Base-by-base conservation (phyloP, 2,888 invertebrate species). In the Pachliopta kotzebuea region DNA sequence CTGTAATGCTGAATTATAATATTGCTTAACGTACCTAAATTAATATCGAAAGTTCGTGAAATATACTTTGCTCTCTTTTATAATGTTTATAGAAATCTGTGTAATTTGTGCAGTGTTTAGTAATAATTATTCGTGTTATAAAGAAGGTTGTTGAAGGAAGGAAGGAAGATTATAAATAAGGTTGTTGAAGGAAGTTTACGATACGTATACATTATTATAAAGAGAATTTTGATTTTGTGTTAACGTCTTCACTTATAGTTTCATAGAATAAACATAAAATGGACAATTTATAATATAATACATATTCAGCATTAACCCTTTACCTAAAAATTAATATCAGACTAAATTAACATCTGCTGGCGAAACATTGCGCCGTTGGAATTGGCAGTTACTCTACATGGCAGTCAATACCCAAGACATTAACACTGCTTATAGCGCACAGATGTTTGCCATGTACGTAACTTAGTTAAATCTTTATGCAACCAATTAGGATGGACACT, bases 281-380 rank as follows among this genome's bases (percentile, higher is more conserved):
- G 37, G 37, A 14, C 11, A 4, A 45, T 45, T 45, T 45, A 45
- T 45, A 45, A 4, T n/a, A 45, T 45, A n/a, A 45, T 45, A n/a
- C n/a, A 45, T 45, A n/a, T 45, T 45, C 18, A 45, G 0, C n/a
- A n/a, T 45, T 45, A 11, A 45, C 2, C n/a, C 45, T 45, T 45
- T n/a, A 45, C n/a, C n/a, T 45, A n/a, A n/a, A 45, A 45, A 45
- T 45, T 45, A 45, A 45, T 45, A 45, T 45, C 45, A 45, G 45
- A 45, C 45, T 45, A 45, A 45, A 45, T 45, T 45, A 45, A 45
- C 45, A 45, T n/a, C n/a, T 7, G 50, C n/a, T 4, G 20, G 18
- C 50, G 21, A 14, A 52, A 21, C 21, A 23, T 52, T 52, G 50
- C 9, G 11, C 14, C 50, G 50, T 11, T 14, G 21, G 21, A 52